These are phyloP conservation scores for Sialia sialis DNA, from an alignment of 2,113 vertebrate genomes.

Conservation along the genomic window DNA sequence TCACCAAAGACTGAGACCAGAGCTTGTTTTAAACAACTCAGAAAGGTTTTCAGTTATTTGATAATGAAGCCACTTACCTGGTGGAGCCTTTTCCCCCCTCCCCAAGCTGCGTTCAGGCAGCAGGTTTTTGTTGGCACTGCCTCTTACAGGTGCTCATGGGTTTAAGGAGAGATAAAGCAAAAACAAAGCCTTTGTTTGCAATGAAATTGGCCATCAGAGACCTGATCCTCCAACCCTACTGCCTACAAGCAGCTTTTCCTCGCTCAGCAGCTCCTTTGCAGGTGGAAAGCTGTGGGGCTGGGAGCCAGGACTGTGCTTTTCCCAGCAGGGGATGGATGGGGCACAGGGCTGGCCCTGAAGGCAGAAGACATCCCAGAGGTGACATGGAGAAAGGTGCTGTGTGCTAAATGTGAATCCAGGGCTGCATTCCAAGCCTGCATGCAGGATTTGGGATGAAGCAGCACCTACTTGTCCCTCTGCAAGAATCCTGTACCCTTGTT, in stretches of 20 bases:
- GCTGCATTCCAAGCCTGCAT: background rate
- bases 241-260: background rate
- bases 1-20: background rate
- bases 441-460: background rate
- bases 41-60: background rate
- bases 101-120: background rate
- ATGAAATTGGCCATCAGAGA: background rate
- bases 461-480: background rate
- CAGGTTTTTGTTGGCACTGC: background rate
- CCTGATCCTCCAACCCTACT: background rate
- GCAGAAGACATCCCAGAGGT: background rate
- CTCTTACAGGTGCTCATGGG: background rate
- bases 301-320: background rate
- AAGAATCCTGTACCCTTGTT: background rate
- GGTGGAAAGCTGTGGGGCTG: background rate
- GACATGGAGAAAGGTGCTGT: fast-evolving
- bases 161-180: background rate
- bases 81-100: background rate
- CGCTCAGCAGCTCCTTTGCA: background rate
- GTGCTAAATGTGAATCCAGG: background rate
- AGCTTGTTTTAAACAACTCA: background rate
- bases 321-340: background rate
- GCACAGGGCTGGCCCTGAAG: background rate
- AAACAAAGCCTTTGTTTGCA: background rate
- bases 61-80: background rate